Evolutionary conservation across 2,888 invertebrate genomes (phyloP).

Genomic region (Xanthia icteritia): DNA sequence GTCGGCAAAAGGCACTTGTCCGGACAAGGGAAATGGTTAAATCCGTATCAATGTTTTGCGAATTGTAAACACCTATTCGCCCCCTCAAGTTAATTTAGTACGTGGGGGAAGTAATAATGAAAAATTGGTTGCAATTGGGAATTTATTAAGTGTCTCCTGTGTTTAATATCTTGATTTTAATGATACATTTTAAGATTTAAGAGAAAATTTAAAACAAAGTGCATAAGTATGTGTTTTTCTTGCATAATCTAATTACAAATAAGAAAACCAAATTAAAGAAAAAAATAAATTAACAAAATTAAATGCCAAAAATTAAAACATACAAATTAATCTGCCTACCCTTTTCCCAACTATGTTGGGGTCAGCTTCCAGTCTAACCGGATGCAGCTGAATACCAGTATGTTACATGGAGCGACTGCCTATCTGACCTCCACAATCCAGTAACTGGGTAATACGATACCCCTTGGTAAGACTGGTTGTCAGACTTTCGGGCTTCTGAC

Average conservation of each 20-base stretch:
- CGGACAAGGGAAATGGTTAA: slow-evolving; percentile 84
- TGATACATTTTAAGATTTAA: background rate
- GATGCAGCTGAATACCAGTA: too few species aligned
- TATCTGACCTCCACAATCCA: too few species aligned
- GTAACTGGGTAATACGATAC: too few species aligned
- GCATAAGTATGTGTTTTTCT: background rate
- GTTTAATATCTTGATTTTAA: slow-evolving; percentile 14
- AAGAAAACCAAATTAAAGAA: background rate
- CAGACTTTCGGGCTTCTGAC: too few species aligned
- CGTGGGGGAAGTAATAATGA: slow-evolving; percentile 46
- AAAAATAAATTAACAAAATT: background rate
- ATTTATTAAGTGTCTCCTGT: slow-evolving; percentile 45
- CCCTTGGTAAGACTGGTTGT: too few species aligned
- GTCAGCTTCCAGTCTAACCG: too few species aligned
- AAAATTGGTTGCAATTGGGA: slow-evolving; percentile 47
- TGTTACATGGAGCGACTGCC: too few species aligned
- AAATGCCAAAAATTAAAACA: background rate
- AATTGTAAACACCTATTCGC: slow-evolving; percentile 67
- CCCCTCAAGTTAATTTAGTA: slow-evolving; percentile 64
- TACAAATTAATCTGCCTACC: background rate
- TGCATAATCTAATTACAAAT: background rate
- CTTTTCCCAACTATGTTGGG: too few species aligned
- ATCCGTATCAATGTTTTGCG: slow-evolving; percentile 80
- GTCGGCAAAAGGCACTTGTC: slow-evolving; percentile 82
- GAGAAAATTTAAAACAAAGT: background rate